phyloP scores from a whole-genome alignment of 2,113 vertebrate genomes.

The Ramphastos sulfuratus region DNA sequence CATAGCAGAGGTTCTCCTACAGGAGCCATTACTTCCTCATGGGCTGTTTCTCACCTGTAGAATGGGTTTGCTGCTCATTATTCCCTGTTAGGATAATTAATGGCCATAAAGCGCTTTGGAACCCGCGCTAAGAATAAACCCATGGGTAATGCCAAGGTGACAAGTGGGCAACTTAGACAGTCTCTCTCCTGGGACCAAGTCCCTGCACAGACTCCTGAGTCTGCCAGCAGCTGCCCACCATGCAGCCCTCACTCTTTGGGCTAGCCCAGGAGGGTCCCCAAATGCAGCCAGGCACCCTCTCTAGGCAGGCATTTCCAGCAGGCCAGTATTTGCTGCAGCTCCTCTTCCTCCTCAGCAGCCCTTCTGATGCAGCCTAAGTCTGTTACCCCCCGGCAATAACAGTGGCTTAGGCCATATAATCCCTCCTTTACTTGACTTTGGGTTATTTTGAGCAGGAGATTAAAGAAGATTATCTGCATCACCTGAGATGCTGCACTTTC shows the following conservation, averaged over 20 bases:
- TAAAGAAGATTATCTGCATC: slow-evolving; percentile 73
- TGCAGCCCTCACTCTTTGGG: neutral
- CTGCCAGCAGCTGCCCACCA: neutral
- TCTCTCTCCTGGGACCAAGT: neutral
- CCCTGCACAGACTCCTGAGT: neutral
- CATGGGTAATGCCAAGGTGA: neutral
- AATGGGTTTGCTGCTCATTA: neutral
- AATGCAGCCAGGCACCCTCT: neutral
- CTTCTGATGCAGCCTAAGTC: slow-evolving; percentile 32
- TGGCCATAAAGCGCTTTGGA: slow-evolving; percentile 3
- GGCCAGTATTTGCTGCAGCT: neutral
- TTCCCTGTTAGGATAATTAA: slow-evolving; percentile 25
- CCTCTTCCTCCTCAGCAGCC: neutral
- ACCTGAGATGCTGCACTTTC: slow-evolving; percentile 55
- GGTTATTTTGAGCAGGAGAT: slow-evolving; percentile 83
- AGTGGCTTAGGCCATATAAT: slow-evolving; percentile 69
- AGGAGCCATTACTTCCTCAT: neutral
- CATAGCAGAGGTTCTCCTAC: too few relatives aligned
- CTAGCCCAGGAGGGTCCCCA: neutral
- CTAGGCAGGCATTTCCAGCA: neutral
- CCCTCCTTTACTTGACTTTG: slow-evolving; percentile 77
- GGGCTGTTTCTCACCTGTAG: neutral
- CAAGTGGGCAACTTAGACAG: neutral
- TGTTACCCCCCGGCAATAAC: slow-evolving; percentile 32
- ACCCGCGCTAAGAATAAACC: slow-evolving; percentile 32